phyloP scores from a whole-genome alignment of 2,113 vertebrate genomes.

The Noctilio leporinus region DNA sequence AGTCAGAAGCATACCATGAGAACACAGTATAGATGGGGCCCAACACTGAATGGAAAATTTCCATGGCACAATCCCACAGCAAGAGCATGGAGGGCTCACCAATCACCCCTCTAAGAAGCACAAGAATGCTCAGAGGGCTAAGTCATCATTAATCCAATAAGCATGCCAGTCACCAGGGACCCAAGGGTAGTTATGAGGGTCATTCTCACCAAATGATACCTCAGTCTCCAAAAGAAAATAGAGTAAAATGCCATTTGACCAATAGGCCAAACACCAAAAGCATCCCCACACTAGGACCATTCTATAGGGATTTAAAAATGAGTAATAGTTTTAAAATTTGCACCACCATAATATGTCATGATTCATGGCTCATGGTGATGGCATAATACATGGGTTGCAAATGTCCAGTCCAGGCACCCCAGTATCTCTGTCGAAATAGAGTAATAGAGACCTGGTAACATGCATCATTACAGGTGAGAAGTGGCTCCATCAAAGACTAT shows the following conservation, averaged over 20 bases:
- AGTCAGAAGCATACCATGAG: background rate
- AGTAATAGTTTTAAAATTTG: background rate
- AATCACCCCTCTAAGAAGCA: background rate
- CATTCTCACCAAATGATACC: background rate
- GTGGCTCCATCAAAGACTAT: background rate
- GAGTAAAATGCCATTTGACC: background rate
- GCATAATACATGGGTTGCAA: background rate
- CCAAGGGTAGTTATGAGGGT: background rate
- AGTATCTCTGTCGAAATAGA: too few species aligned
- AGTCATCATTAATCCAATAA: background rate
- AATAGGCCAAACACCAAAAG: background rate
- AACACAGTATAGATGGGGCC: fast-evolving
- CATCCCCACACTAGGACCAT: background rate
- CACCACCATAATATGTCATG: fast-evolving
- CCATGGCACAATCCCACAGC: background rate
- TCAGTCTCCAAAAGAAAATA: background rate
- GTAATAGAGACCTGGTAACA: fast-evolving
- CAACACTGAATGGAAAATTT: background rate
- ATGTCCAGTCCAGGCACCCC: background rate
- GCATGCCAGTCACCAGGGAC: background rate
- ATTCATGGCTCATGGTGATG: background rate
- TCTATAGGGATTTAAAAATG: background rate
- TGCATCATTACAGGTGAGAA: background rate
- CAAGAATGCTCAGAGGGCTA: background rate
- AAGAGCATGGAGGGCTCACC: fast-evolving